phyloP scores from a whole-genome alignment of 2,797 vertebrate species.

The Hyperoplus immaculatus region DNA sequence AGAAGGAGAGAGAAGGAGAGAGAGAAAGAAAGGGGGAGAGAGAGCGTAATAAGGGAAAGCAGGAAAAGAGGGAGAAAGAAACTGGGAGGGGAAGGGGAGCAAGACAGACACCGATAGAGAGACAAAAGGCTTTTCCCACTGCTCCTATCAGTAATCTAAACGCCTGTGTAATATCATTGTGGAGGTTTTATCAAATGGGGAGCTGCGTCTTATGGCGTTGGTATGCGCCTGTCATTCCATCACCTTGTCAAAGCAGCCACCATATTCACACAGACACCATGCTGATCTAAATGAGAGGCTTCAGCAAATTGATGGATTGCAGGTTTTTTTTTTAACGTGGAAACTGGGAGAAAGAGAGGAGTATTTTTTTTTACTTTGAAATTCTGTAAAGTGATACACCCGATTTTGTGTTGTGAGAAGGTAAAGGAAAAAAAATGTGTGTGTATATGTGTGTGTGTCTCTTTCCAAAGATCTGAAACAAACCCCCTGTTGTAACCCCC shows the following conservation, averaged over 20 bases:
- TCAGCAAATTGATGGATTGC: slow-evolving; percentile 78
- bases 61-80: slow-evolving; percentile 24
- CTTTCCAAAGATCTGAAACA: slow-evolving; percentile 62
- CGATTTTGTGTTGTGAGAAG: slow-evolving; percentile 35
- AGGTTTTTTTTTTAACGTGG: slow-evolving; percentile 74
- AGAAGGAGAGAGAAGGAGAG: slow-evolving; percentile 48
- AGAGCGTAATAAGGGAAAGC: slow-evolving; percentile 41
- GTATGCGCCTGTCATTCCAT: slow-evolving; percentile 81
- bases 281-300: slow-evolving; percentile 82
- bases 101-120: slow-evolving; percentile 42
- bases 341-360: slow-evolving; percentile 56
- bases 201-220: slow-evolving; percentile 67
- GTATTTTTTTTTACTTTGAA: slow-evolving; percentile 36
- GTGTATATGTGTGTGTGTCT: slow-evolving; percentile 40
- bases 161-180: slow-evolving; percentile 78
- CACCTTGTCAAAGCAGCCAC: slow-evolving; percentile 76
- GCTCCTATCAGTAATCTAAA: slow-evolving; percentile 80
- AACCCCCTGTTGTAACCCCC: slow-evolving; percentile 35
- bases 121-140: slow-evolving; percentile 76
- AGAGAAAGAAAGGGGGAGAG: slow-evolving; percentile 26
- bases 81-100: slow-evolving; percentile 49
- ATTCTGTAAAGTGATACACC: slow-evolving; percentile 62
- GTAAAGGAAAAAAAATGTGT: slow-evolving; percentile 16
- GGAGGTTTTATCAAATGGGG: slow-evolving; percentile 73
- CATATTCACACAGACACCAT: slow-evolving; percentile 77